phyloP scores from a whole-genome alignment of 1,140 invertebrate genomes.

The Nixonia krombeini region DNA sequence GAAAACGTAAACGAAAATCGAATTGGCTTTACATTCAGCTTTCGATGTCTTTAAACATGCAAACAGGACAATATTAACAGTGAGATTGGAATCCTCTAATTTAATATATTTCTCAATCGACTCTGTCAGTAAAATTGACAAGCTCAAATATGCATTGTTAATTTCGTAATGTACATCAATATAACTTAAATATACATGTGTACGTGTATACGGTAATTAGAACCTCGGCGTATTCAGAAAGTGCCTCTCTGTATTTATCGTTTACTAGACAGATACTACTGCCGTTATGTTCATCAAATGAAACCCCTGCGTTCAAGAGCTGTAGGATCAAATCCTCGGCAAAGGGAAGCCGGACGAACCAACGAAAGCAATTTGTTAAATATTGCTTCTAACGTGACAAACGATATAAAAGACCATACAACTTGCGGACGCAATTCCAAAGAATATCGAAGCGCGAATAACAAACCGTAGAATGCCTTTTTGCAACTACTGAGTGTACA shows the following conservation, averaged over 20 bases:
- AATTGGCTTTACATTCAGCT: no score
- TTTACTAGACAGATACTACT: constrained; percentile 35
- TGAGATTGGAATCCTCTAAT: no score
- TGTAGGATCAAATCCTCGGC: constrained; percentile 39
- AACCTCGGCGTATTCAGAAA: constrained; percentile 19
- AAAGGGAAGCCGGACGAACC: constrained; percentile 46
- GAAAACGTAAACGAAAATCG: no score
- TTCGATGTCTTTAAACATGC: no score
- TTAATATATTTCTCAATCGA: no score
- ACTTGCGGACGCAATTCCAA: constrained; percentile 27
- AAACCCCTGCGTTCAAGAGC: constrained; percentile 28
- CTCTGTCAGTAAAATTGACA: no score
- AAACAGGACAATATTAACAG: no score
- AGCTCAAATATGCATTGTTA: no score
- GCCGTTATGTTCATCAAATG: constrained; percentile 48
- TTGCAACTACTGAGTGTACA: no score
- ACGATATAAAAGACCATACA: constrained; percentile 32
- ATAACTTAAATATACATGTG: background rate
- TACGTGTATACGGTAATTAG: background rate
- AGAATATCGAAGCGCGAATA: constrained; percentile 31
- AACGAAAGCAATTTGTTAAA: constrained; percentile 57
- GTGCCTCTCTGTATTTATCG: constrained; percentile 42
- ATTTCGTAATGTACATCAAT: no score
- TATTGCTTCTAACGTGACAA: constrained; percentile 52
- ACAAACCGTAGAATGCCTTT: no score